A percentile compares a stretch with the other conserved stretches of the same genome.
phyloP scores from a whole-genome alignment of 2,797 vertebrate species.

The Microctenopoma stevenorrisi region DNA sequence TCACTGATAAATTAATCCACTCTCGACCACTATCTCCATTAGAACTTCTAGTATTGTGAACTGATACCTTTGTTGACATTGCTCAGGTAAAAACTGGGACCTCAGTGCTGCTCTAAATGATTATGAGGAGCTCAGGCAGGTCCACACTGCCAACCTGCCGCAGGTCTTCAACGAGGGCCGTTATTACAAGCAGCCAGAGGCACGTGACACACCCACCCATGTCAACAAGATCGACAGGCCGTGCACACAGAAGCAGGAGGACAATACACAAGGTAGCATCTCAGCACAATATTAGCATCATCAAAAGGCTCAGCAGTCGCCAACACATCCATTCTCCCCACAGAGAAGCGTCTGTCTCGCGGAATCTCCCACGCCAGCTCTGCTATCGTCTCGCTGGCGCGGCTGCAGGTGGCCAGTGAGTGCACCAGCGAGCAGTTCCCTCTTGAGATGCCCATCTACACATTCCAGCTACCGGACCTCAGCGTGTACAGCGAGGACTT shows the following conservation, averaged over 20 bases:
- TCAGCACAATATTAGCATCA: neutral
- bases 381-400: slow-evolving; percentile 95
- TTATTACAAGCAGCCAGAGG: slow-evolving; percentile 88
- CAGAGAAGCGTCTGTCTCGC: slow-evolving; percentile 97
- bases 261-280: slow-evolving; percentile 90
- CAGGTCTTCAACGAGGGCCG: slow-evolving; percentile 96
- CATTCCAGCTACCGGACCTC: slow-evolving; percentile 98
- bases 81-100: slow-evolving; percentile 98
- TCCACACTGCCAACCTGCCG: slow-evolving; percentile 96
- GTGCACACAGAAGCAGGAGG: slow-evolving; percentile 91
- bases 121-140: slow-evolving; percentile 97
- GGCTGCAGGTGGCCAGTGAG: slow-evolving; percentile 94
- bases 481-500: slow-evolving; percentile 99
- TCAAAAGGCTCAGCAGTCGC: neutral
- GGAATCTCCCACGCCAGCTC: slow-evolving; percentile 99
- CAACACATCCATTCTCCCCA: slow-evolving; percentile 1
- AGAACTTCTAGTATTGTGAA: neutral
- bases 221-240: slow-evolving; percentile 89
- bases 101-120: slow-evolving; percentile 95
- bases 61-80: slow-evolving; percentile 30
- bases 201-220: slow-evolving; percentile 86
- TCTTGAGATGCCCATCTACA: slow-evolving; percentile 99
- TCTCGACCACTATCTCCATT: neutral
- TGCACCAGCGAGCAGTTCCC: slow-evolving; percentile 96
- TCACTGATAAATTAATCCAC: neutral